These are phyloP conservation scores for Ammospiza nelsoni DNA, from an alignment of 2,113 vertebrate genomes.

Conservation along the genomic window DNA sequence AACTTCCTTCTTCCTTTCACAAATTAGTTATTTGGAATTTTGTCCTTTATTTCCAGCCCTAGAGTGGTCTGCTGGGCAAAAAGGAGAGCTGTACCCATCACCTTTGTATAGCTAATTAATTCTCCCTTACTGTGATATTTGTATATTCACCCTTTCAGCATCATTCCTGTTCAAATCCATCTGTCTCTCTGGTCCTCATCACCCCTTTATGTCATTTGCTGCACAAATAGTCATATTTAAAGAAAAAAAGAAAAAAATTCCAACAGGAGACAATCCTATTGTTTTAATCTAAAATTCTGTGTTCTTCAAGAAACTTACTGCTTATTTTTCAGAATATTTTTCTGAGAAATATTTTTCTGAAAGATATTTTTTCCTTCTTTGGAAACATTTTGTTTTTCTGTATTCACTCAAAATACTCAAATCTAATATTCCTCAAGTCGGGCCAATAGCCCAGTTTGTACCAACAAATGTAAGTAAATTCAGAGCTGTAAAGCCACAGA, in stretches of 20 bases:
- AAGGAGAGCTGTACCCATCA: not conserved
- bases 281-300: not conserved
- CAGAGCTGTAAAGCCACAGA: not conserved
- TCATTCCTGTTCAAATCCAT: not conserved
- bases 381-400: not conserved
- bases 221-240: not conserved
- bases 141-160: not conserved
- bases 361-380: not conserved
- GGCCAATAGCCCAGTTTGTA: not conserved
- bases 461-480: not conserved
- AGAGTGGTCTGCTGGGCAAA: not conserved
- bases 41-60: not conserved
- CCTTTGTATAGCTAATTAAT: not conserved
- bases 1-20: not conserved
- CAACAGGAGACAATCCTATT: not conserved
- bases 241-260: not conserved
- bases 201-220: not conserved
- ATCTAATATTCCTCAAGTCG: not conserved
- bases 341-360: not conserved
- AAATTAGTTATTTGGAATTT: not conserved
- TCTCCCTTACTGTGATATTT: not conserved
- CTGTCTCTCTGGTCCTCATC: accelerated
- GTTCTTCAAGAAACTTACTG: not conserved
- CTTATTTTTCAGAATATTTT: not conserved
- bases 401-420: not conserved